These are phyloP conservation scores for Miichthys miiuy DNA, from an alignment of 2,797 vertebrate genomes.

Conservation along the genomic window DNA sequence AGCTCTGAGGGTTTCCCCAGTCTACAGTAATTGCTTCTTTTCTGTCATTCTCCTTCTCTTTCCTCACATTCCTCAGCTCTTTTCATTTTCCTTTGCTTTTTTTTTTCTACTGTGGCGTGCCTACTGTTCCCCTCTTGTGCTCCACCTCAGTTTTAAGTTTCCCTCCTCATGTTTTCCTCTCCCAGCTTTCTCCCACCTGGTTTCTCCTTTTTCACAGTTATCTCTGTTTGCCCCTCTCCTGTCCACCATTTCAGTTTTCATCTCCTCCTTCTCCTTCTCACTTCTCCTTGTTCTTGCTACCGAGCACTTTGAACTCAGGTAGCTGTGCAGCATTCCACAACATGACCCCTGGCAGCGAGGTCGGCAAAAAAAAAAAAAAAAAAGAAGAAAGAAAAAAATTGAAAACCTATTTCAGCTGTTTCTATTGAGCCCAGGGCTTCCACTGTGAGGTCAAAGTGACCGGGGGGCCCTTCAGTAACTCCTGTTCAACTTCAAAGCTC, in stretches of 20 bases:
- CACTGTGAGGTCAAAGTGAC: conserved; percentile 60
- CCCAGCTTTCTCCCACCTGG: conserved; percentile 7
- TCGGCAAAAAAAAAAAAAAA: conserved; percentile 24
- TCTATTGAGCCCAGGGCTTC: conserved; percentile 51
- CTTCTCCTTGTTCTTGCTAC: conserved; percentile 13
- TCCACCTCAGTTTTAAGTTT: conserved; percentile 26
- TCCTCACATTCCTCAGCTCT: conserved; percentile 14
- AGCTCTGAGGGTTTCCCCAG: neutral
- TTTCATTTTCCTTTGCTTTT: neutral
- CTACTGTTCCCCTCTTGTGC: neutral
- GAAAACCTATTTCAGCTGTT: conserved; percentile 67
- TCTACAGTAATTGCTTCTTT: conserved; percentile 22
- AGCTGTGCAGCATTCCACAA: conserved; percentile 74
- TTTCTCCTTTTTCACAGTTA: conserved; percentile 16
- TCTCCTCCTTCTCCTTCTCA: conserved; percentile 1
- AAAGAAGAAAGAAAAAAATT: conserved; percentile 1
- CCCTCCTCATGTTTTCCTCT: conserved; percentile 1
- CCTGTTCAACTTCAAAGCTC: conserved; percentile 73
- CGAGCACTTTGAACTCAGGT: conserved; percentile 69
- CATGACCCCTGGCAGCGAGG: conserved; percentile 61
- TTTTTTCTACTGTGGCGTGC: neutral
- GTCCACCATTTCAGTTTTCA: conserved; percentile 9
- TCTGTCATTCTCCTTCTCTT: conserved; percentile 27
- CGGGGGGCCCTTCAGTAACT: conserved; percentile 32
- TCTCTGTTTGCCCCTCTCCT: neutral